These are phyloP conservation scores for Elgonia sp. DNA, from an alignment of 2,888 invertebrate genomes.

Conservation along the genomic window DNA sequence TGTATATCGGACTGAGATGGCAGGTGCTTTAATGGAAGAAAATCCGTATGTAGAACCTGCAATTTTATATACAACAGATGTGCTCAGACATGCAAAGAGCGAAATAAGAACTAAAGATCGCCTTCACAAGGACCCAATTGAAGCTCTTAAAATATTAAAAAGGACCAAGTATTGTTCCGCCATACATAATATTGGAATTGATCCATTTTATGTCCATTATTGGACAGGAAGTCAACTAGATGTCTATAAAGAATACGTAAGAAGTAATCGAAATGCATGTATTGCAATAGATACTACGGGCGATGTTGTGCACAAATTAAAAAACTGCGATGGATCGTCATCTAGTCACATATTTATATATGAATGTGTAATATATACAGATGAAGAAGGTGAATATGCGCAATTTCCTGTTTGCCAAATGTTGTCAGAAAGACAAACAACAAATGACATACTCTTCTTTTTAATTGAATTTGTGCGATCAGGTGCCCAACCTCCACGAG, in stretches of 20 bases:
- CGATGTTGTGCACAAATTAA: conserved; percentile 51
- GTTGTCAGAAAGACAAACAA: conserved; percentile 56
- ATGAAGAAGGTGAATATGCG: conserved; percentile 1
- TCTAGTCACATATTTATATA: no score
- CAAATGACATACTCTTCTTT: conserved; percentile 65
- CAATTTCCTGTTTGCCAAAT: conserved; percentile 68
- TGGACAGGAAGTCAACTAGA: conserved; percentile 29
- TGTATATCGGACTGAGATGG: conserved; percentile 4
- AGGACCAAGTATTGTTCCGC: not conserved
- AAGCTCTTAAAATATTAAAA: conserved; percentile 10
- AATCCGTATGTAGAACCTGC: not conserved
- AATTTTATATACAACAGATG: not conserved
- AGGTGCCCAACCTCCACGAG: conserved; percentile 59
- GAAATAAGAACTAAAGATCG: not conserved
- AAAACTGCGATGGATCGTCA: conserved; percentile 5
- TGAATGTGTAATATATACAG: conserved; percentile 50
- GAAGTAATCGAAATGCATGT: not conserved
- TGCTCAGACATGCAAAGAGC: conserved; percentile 5
- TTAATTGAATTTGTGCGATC: conserved; percentile 53
- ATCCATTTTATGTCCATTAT: conserved; percentile 39
- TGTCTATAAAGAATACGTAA: not conserved
- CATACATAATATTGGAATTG: conserved; percentile 11
- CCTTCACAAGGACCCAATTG: not conserved
- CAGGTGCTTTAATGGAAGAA: not conserved
- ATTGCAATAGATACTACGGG: conserved; percentile 60